Conservation (phyloP, 2,888 invertebrate species). For the Agrilus mali region DNA sequence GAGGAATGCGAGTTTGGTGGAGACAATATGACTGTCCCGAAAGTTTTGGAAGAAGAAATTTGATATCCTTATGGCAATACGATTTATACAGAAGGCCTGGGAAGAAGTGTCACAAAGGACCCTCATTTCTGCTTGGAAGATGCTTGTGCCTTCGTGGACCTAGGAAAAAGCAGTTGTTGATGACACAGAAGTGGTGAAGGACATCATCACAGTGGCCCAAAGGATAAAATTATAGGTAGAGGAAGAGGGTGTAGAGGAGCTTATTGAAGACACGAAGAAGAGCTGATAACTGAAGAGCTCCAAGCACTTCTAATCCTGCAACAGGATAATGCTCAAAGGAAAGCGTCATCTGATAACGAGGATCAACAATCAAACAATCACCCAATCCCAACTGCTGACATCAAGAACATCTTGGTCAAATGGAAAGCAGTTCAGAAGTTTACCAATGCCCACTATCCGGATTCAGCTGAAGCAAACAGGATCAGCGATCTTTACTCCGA, state of each 20-base stretch:
- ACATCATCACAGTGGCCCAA: no score
- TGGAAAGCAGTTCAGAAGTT: conserved; percentile 7
- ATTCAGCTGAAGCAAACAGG: conserved; percentile 7
- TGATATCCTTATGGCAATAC: conserved; percentile 12
- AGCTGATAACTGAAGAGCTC: conserved; percentile 9
- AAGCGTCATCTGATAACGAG: conserved; percentile 11
- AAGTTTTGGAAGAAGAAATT: conserved; percentile 19
- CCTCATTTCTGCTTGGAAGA: conserved; percentile 10
- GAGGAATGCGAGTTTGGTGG: conserved; percentile 1
- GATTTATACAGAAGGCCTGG: conserved; percentile 14
- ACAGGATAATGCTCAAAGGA: conserved; percentile 11
- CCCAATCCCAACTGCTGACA: conserved; percentile 10
- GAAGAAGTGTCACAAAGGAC: conserved; percentile 6
- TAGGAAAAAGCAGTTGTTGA: no score
- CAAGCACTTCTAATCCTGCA: conserved; percentile 10
- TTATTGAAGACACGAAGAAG: no score
- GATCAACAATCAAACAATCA: conserved; percentile 5
- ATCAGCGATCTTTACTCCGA: conserved; percentile 6
- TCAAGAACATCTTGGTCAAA: conserved; percentile 11
- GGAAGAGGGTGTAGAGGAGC: no score
- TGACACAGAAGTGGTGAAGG: no score
- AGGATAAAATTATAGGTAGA: no score
- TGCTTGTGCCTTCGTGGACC: conserved; percentile 6
- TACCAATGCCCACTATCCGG: conserved; percentile 6
- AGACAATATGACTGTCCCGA: conserved; percentile 13